Evolutionary conservation across 2,113 vertebrate genomes (phyloP), one percentile per base, ranked within the genome.

Genomic region (Synodontis membranacea): DNA sequence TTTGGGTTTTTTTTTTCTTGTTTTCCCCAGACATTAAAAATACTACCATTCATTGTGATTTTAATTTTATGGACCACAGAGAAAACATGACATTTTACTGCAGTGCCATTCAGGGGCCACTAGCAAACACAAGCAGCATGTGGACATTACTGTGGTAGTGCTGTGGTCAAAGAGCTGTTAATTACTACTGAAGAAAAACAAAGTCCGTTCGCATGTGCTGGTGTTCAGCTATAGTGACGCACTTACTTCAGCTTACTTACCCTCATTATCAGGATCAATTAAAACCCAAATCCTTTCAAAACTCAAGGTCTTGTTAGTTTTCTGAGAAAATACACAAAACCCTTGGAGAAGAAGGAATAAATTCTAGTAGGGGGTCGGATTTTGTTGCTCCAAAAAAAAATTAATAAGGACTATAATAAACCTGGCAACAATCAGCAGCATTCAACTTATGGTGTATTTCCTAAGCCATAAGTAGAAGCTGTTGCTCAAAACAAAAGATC

Each of bases 201-300:
- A 93, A 91, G 87, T 60, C 70, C 84, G 80, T 79, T 88, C 92
- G 89, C 82, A 87, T 93, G 89, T 87, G 86, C 42, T 84, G 88
- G 75, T 37, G 86, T 78, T 91, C 88, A 86, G 86, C 85, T 84
- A 89, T 83, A 87, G 86, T 92, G 91, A 94, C 87, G 87, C 88
- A 92, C 54, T 94, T 92, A 91, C 90, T 93, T 95, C 91, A 92
- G 89, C 90, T 93, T 94, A 92, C 92, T 92, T 95, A 93, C 93
- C 92, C 64, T 85, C 90, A 90, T 94, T 94, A 92, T 91, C 89
- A 89, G 89, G 87, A 92, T 86, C 58, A 95, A 93, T 92, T 95
- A 95, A 94, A 94, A 92, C 76, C 88, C 88, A 94, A 96, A 94
- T 94, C 91, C 88, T 90, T 92, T 85, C 86, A 91, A 91, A 74